Percentiles rank a stretch among this genome's conserved stretches.
Evolutionary conservation across 2,888 invertebrate genomes (phyloP).

Genomic region (Penaeus monodon): DNA sequence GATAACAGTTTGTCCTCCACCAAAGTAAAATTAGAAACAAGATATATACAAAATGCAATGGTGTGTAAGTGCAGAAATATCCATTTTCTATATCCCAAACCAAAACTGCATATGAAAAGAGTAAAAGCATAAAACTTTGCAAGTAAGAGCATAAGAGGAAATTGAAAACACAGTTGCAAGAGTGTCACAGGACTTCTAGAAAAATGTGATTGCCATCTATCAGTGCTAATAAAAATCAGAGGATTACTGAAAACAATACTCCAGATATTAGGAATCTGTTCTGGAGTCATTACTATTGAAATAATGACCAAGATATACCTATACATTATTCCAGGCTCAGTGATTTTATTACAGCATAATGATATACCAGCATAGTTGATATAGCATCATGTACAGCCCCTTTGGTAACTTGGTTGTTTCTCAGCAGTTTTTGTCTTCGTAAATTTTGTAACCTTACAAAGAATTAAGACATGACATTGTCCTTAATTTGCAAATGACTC

Average conservation of each 20-base stretch:
- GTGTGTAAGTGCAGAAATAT: constrained; percentile 17
- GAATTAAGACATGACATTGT: neutral
- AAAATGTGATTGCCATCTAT: constrained; percentile 21
- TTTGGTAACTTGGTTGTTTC: too few relatives aligned
- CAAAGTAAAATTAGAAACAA: constrained; percentile 18
- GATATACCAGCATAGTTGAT: too few relatives aligned
- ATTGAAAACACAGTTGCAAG: constrained; percentile 20
- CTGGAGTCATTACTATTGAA: constrained; percentile 34
- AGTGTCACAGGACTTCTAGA: constrained; percentile 22
- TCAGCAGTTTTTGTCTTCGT: too few relatives aligned
- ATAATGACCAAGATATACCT: neutral
- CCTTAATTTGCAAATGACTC: constrained; percentile 28
- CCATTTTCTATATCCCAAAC: neutral
- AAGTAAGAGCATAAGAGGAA: neutral
- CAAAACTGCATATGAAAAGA: constrained; percentile 5
- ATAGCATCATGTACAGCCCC: too few relatives aligned
- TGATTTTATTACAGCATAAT: too few relatives aligned
- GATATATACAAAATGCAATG: constrained; percentile 12
- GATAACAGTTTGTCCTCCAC: constrained; percentile 48
- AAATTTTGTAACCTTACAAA: too few relatives aligned
- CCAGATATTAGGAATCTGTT: constrained; percentile 27
- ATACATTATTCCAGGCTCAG: too few relatives aligned
- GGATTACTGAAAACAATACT: constrained; percentile 8
- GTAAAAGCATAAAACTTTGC: constrained; percentile 9
- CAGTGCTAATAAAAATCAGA: constrained; percentile 34